Evolutionary conservation across 2,888 invertebrate species (phyloP).

Genomic region (Prosopocoilus inquinatus): DNA sequence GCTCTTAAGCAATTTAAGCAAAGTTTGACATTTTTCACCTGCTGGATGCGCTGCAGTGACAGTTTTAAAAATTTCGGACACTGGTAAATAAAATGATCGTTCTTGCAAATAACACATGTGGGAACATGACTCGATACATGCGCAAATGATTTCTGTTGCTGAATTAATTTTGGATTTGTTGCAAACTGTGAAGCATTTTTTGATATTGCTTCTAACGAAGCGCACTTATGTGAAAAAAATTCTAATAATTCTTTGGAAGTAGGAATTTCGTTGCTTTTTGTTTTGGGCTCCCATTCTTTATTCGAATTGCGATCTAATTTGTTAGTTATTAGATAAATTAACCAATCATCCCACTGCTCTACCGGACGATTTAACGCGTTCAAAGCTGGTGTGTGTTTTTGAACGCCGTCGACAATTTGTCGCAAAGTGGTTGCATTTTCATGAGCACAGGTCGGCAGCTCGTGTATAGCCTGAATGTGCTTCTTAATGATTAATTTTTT

Average conservation of each 20-base stretch:
- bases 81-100: neutral
- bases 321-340: neutral
- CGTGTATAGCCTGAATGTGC: too few species aligned
- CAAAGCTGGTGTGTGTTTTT: neutral
- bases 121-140: neutral
- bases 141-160: too few species aligned
- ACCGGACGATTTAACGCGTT: neutral
- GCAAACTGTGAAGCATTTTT: too few species aligned
- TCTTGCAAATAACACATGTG: neutral
- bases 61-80: neutral
- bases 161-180: too few species aligned
- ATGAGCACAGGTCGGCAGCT: neutral
- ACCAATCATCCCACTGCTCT: conserved; percentile 1
- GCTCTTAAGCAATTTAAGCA: neutral
- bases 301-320: neutral
- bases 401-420: neutral
- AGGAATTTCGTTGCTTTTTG: neutral
- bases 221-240: neutral
- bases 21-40: neutral
- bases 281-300: neutral
- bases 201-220: neutral
- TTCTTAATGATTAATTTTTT: too few species aligned
- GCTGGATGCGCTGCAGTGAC: neutral
- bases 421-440: neutral
- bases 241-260: neutral